Evolutionary conservation across 2,113 vertebrate genomes (phyloP).

Genomic region (Scolopax mira): DNA sequence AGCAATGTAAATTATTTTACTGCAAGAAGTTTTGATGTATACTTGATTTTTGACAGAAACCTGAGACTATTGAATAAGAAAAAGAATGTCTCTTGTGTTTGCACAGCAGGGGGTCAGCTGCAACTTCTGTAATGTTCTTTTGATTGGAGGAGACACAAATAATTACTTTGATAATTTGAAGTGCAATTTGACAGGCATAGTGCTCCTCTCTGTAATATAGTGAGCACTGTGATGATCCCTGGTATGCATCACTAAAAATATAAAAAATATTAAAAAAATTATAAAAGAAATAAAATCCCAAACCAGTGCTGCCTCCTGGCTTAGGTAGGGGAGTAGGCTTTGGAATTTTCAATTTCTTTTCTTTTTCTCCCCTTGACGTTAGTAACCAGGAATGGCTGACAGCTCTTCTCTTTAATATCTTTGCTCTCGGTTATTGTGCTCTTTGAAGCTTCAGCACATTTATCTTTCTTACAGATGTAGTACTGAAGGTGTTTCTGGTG

Average conservation of each 20-base stretch:
- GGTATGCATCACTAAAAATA: not conserved
- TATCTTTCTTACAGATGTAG: not conserved
- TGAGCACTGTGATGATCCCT: not conserved
- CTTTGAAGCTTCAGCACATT: not conserved
- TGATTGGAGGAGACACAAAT: not conserved
- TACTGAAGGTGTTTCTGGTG: not conserved
- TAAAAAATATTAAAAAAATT: too few species aligned
- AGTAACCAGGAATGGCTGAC: not conserved
- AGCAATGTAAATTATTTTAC: not conserved
- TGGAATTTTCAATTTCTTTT: not conserved
- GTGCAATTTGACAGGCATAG: not conserved
- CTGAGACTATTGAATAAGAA: not conserved
- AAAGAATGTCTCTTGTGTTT: not conserved
- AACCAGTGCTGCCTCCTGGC: not conserved
- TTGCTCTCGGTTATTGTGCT: not conserved
- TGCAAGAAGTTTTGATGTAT: not conserved
- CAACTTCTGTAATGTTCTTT: not conserved
- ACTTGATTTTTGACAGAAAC: constrained; percentile 14
- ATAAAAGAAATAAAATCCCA: not conserved
- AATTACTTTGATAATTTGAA: not conserved
- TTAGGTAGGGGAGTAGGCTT: not conserved
- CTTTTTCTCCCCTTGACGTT: not conserved
- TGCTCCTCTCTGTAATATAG: not conserved
- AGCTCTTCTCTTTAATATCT: not conserved
- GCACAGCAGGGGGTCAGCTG: not conserved